Evolutionary conservation across 2,113 vertebrate genomes (phyloP), one percentile per base, ranked within the genome.

Genomic region (Recurvirostra avosetta): DNA sequence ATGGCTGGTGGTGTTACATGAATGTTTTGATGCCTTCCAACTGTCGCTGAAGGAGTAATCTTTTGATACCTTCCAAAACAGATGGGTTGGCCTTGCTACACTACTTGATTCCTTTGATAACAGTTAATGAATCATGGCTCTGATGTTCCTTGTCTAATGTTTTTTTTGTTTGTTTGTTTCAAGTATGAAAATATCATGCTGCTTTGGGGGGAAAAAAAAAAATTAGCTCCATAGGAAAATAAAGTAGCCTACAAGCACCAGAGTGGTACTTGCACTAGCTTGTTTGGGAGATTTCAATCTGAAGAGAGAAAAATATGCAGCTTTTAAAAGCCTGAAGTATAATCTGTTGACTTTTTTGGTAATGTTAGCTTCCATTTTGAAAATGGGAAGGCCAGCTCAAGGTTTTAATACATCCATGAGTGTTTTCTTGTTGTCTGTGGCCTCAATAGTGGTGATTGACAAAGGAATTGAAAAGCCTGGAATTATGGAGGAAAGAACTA

Each of bases 221-320:
- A 20, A 49, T 94, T 83, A 86, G 70, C 95, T 83, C 63, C 25
- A 19, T 77, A 78, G 77, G 87, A 95, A 94, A 97, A 91, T 89
- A 92, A 76, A 86, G 62, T 74, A 75, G 23, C n/a, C 26, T 72
- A 53, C 71, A 41, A 29, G 36, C 6, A 19, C n/a, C 32, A 29
- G 79, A 81, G 23, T 82, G 70, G 40, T 88, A 36, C 81, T 71
- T 59, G 32, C 55, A 86, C 45, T 59, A n/a, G 40, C 92, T 53
- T 53, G 32, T 78, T 91, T 86, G 38, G 30, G n/a, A 82, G 85
- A 80, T 74, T 40, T 89, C 5, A 5, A 75, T 83, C 65, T 78
- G 68, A 53, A 84, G 50, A 74, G 52, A 40, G 36, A 7, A 72
- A 63, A 55, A 55, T 38, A 47, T 3, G 72, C 5, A 10, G 12